Base-by-base conservation (phyloP, 2,888 invertebrate species). In the Ormyrus pomaceus region DNA sequence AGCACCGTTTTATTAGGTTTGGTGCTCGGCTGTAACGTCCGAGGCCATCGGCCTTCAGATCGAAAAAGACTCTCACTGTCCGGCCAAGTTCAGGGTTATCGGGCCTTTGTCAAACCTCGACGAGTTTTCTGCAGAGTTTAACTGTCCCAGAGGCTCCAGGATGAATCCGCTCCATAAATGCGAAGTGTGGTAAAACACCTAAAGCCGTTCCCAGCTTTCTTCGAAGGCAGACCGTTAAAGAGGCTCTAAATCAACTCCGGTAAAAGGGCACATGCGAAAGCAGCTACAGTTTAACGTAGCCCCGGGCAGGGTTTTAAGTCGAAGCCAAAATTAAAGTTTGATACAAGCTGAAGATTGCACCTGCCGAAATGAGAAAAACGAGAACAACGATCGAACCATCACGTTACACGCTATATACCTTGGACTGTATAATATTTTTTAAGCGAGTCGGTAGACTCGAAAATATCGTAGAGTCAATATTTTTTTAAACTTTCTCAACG, bases 51-150 rank as follows among this genome's bases (percentile, higher is more conserved):
- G 95, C 83, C 93, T 98, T 86, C 96, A 97, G 90, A 95, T 98
- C 84, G 96, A 98, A 87, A 98, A 98, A 88, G 98, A 98, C 89
- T 95, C 97, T 45, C 99, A 99, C 89, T 95, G 97, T 11, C 96
- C 97, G 0, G 95, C 97, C 1, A 95, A 95, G 87, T 97, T 94
- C 89, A 92, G 97, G 82, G 97, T 97, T 0, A 95, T 96, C 82
- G 97, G 97, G 0, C 95, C 97, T 0, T 92, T 98, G 73, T 95
- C 96, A n/a, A 98, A 98, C 89, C 92, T 96, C 83, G 92, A 92
- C 65, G 97, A 97, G 88, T 98, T 98, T 88, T 93, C 96, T 11
- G 91, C 94, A 62, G 95, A 95, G 84, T 98, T 97, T 88, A 91
- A 94, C 45, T 98, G 98, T 88, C 92, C 93, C 7, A 83, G 91